A percentile compares a stretch with the other conserved stretches of the same genome.
Conservation (phyloP, 2,888 invertebrate species). For the Catocala fraxini region DNA sequence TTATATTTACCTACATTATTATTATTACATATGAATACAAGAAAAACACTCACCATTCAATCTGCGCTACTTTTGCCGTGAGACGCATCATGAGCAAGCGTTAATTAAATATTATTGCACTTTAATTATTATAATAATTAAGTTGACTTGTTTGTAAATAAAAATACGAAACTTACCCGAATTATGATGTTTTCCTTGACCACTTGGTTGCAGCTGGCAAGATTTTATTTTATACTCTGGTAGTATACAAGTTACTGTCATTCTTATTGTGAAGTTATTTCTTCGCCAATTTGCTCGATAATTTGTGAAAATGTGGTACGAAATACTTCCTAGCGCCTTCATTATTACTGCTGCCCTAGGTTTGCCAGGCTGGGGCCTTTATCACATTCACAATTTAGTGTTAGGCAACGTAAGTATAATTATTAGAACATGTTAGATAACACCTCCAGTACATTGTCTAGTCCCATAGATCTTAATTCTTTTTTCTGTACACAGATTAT, state of each 20-base stretch:
- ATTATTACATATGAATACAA: too few relatives aligned
- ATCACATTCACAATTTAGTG: conserved; percentile 88
- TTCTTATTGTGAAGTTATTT: conserved; percentile 41
- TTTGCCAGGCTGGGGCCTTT: conserved; percentile 88
- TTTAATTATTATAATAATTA: too few relatives aligned
- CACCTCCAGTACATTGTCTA: conserved; percentile 40
- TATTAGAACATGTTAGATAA: conserved; percentile 75
- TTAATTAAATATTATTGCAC: too few relatives aligned
- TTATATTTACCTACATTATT: too few relatives aligned
- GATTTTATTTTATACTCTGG: conserved; percentile 41
- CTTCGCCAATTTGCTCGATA: conserved; percentile 45
- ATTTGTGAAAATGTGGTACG: conserved; percentile 89
- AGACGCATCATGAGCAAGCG: too few relatives aligned
- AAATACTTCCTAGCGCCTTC: conserved; percentile 89
- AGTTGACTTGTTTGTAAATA: too few relatives aligned
- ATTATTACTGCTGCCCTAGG: conserved; percentile 88
- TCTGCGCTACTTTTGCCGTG: too few relatives aligned
- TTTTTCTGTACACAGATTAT: conserved; percentile 30
- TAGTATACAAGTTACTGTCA: conserved; percentile 59
- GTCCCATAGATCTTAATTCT: conserved; percentile 12
- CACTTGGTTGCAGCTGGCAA: too few relatives aligned
- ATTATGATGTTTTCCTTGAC: too few relatives aligned
- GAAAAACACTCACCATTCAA: too few relatives aligned
- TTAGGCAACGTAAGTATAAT: conserved; percentile 89
- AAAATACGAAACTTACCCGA: too few relatives aligned